Percentiles rank a stretch among this genome's conserved stretches.
Conservation (phyloP, 2,888 invertebrate genomes). For the Platycheirus rosarum region DNA sequence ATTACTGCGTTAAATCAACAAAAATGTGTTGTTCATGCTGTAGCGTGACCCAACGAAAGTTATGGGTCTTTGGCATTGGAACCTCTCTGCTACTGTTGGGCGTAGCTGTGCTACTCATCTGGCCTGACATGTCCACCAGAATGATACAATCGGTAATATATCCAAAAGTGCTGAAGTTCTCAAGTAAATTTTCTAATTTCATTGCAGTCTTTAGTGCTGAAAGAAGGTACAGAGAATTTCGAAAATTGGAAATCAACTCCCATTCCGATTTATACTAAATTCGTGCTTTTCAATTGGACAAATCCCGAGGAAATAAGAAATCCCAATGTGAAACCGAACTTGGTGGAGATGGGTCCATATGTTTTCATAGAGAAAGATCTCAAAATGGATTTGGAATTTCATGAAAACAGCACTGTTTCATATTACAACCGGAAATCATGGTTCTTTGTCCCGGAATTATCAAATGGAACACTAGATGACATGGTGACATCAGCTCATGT, state of each 20-base stretch:
- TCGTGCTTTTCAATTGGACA: constrained; percentile 91
- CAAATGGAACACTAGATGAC: constrained; percentile 88
- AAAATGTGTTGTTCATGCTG: constrained; percentile 80
- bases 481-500: constrained; percentile 90
- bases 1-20: constrained; percentile 2
- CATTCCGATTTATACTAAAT: constrained; percentile 90
- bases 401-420: constrained; percentile 88
- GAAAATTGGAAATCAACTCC: constrained; percentile 91
- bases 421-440: constrained; percentile 90
- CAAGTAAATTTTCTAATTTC: constrained; percentile 4
- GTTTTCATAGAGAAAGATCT: constrained; percentile 84
- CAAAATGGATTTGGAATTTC: constrained; percentile 85
- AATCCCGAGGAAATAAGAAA: constrained; percentile 86
- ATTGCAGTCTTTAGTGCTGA: constrained; percentile 86
- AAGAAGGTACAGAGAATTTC: constrained; percentile 86
- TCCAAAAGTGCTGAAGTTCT: background rate
- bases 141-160: constrained; percentile 78
- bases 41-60: constrained; percentile 80
- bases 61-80: constrained; percentile 81
- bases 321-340: constrained; percentile 84
- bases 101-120: constrained; percentile 77
- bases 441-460: constrained; percentile 87
- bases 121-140: constrained; percentile 78
- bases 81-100: constrained; percentile 78
- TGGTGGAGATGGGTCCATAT: constrained; percentile 86